phyloP scores from a whole-genome alignment of 2,797 vertebrate species.

The Pyrocephalus nanus region DNA sequence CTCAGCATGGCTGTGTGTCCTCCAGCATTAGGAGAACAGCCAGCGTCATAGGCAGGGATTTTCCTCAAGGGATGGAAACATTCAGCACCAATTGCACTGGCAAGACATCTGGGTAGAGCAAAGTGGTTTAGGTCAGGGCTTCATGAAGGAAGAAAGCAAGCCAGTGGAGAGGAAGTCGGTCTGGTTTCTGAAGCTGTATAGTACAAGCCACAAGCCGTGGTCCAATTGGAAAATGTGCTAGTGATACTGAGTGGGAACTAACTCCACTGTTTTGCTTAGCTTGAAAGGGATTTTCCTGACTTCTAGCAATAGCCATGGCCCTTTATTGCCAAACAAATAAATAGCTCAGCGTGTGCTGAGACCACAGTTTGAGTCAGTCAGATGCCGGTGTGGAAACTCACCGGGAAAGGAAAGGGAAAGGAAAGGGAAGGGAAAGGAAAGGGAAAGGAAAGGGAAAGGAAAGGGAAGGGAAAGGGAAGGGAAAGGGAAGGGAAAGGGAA shows the following conservation, averaged over 20 bases:
- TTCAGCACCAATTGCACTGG: not conserved
- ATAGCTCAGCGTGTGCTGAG: not conserved
- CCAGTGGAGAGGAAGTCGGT: not conserved
- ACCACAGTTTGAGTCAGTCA: not conserved
- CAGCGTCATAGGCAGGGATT: not conserved
- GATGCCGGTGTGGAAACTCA: not conserved
- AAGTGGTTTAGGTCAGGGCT: not conserved
- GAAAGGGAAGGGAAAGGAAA: too few species aligned
- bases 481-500: not conserved
- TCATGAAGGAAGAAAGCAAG: not conserved
- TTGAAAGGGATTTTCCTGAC: slow-evolving; percentile 49
- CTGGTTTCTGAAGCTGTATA: slow-evolving; percentile 4
- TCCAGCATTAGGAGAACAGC: not conserved
- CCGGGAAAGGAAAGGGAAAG: too few species aligned
- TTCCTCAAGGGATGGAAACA: not conserved
- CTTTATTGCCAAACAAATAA: slow-evolving; percentile 68
- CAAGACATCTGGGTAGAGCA: not conserved
- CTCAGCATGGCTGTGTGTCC: accelerated
- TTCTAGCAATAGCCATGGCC: slow-evolving; percentile 58
- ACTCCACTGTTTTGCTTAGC: slow-evolving; percentile 57
- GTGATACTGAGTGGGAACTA: not conserved
- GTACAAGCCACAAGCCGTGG: not conserved
- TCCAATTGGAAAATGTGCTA: not conserved
- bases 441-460: too few species aligned
- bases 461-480: not conserved